Percentiles rank a stretch among this genome's conserved stretches.
Evolutionary conservation across 2,113 vertebrate genomes (phyloP).

Genomic region (Ophthalmotilapia sp.): DNA sequence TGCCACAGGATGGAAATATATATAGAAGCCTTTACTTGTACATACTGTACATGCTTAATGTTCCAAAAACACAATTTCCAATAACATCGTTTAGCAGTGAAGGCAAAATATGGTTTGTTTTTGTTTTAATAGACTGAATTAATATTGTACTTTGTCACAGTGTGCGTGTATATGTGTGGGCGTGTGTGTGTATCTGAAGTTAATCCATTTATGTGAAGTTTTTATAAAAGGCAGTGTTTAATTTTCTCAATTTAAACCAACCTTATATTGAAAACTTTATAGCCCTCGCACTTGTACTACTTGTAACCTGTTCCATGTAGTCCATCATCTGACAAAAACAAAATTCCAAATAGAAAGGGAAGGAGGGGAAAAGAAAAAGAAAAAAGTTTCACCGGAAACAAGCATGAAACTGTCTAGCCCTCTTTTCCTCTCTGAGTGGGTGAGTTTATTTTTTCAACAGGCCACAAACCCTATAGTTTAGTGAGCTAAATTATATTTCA

Average conservation of each 20-base stretch:
- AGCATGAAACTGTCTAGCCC: slow-evolving; percentile 19
- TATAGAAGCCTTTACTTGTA: slow-evolving; percentile 17
- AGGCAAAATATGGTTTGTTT: background rate
- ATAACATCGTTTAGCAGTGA: background rate
- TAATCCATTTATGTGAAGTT: background rate
- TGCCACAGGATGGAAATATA: slow-evolving; percentile 1
- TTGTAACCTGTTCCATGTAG: background rate
- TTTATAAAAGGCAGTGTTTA: background rate
- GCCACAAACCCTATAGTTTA: slow-evolving; percentile 64
- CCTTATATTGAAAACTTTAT: background rate
- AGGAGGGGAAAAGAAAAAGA: background rate
- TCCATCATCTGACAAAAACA: background rate
- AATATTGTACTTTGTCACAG: background rate
- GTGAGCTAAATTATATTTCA: slow-evolving; percentile 47
- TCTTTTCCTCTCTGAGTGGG: slow-evolving; percentile 55
- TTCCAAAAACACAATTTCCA: slow-evolving; percentile 10
- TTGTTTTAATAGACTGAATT: background rate
- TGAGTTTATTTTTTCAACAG: slow-evolving; percentile 49
- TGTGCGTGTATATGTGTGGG: background rate
- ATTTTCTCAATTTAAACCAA: background rate
- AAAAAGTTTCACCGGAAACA: slow-evolving; percentile 37
- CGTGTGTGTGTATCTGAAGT: background rate
- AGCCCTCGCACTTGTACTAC: background rate
- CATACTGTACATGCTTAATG: slow-evolving; percentile 19
- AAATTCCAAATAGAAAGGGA: background rate